A percentile compares a stretch with the other conserved stretches of the same genome.
phyloP scores from a whole-genome alignment of 2,113 vertebrate species.

The Ochotona curzoniae region DNA sequence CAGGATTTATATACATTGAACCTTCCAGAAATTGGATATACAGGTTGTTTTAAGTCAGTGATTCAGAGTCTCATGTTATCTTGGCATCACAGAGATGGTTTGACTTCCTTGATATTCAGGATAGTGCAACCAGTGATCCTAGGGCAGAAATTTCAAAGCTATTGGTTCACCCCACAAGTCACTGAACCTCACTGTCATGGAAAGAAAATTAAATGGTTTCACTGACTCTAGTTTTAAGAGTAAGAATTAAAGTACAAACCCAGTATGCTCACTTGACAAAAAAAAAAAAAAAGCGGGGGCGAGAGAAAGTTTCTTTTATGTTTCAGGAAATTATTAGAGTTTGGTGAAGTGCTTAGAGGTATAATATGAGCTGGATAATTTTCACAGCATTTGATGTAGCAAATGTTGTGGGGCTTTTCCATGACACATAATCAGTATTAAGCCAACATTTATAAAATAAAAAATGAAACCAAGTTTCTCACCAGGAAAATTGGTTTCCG shows the following conservation, averaged over 20 bases:
- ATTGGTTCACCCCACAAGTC: neutral
- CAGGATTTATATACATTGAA: slow-evolving; percentile 23
- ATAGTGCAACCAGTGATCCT: slow-evolving; percentile 18
- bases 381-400: slow-evolving; percentile 80
- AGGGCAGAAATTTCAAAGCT: neutral
- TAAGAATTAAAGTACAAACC: slow-evolving; percentile 59
- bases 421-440: slow-evolving; percentile 82
- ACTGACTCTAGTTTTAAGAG: slow-evolving; percentile 47
- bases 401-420: slow-evolving; percentile 72
- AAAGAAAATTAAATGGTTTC: slow-evolving; percentile 34
- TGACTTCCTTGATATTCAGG: neutral
- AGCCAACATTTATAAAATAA: slow-evolving; percentile 82
- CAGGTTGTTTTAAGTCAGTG: slow-evolving; percentile 31
- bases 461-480: slow-evolving; percentile 80
- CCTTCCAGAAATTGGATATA: slow-evolving; percentile 29
- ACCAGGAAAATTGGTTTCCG: slow-evolving; percentile 81
- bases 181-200: neutral
- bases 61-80: slow-evolving; percentile 51
- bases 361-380: slow-evolving; percentile 81
- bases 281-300: slow-evolving; percentile 53
- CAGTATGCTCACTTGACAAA: slow-evolving; percentile 62
- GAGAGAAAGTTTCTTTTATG: slow-evolving; percentile 76
- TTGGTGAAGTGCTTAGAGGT: slow-evolving; percentile 80
- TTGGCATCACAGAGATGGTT: neutral
- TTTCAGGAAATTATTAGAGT: slow-evolving; percentile 82